Evolutionary conservation across 1,140 invertebrate species (phyloP).

Genomic region (Epicauta chinensis): DNA sequence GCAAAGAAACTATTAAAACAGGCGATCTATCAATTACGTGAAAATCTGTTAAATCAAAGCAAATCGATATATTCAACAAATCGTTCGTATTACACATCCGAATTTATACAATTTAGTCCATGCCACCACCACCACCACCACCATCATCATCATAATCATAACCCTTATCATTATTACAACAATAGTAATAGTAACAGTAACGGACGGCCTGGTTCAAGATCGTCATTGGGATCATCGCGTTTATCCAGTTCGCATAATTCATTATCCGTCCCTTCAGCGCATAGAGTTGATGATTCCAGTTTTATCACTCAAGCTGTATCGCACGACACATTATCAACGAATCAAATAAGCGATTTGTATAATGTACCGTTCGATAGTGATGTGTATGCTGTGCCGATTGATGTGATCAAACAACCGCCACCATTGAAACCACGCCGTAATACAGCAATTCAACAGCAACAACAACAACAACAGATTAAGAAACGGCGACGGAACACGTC

Average conservation of each 20-base stretch:
- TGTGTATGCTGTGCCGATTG: conserved; percentile 77
- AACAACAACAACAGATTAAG: conserved; percentile 41
- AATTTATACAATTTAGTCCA: conserved; percentile 55
- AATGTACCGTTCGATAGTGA: conserved; percentile 81
- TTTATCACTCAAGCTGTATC: conserved; percentile 83
- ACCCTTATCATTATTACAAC: neutral
- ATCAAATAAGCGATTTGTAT: conserved; percentile 74
- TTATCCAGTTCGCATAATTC: conserved; percentile 77
- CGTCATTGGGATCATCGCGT: conserved; percentile 61
- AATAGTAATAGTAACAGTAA: neutral
- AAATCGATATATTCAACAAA: conserved; percentile 5
- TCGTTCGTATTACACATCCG: conserved; percentile 52
- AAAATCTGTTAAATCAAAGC: conserved; percentile 20
- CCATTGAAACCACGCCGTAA: conserved; percentile 51
- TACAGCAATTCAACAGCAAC: no score
- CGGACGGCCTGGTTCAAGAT: conserved; percentile 61
- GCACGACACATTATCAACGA: conserved; percentile 64
- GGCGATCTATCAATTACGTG: conserved; percentile 28
- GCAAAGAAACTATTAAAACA: conserved; percentile 31
- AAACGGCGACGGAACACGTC: conserved; percentile 55
- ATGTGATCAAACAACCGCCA: conserved; percentile 55
- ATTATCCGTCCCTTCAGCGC: conserved; percentile 59
- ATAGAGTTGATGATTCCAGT: conserved; percentile 70
- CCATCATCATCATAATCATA: conserved; percentile 10
- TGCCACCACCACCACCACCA: conserved; percentile 43